Conservation (phyloP, 1,140 invertebrate species). For the Teleogryllus occipitalis region DNA sequence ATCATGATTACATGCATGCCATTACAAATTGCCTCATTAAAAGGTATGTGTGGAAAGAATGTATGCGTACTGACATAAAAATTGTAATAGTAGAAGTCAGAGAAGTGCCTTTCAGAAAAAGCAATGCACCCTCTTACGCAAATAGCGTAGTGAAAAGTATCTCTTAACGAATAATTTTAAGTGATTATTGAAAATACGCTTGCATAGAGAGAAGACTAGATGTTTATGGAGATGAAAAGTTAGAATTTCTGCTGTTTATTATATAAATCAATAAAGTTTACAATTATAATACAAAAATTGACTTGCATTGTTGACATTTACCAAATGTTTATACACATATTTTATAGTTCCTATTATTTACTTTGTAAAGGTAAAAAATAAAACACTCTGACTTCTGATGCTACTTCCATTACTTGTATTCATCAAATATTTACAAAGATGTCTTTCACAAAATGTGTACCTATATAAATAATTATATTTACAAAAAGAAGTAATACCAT, state of each 20-base stretch:
- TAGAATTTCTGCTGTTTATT: no score
- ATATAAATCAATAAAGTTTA: no score
- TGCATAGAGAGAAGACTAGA: neutral
- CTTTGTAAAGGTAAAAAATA: neutral
- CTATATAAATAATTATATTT: neutral
- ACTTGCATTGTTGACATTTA: no score
- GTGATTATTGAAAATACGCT: neutral
- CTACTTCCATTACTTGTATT: neutral
- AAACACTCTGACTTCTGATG: neutral
- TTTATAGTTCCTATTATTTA: no score
- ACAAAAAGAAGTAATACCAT: neutral
- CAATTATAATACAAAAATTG: no score
- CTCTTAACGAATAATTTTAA: neutral
- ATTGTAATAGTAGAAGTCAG: neutral
- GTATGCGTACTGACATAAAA: neutral
- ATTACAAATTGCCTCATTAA: neutral
- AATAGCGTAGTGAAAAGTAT: neutral
- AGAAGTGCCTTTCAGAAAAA: neutral
- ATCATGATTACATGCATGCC: neutral
- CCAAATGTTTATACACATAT: no score
- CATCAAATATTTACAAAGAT: neutral
- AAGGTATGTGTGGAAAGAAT: neutral
- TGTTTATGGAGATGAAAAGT: no score
- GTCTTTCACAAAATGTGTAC: neutral
- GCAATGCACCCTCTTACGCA: neutral